These are phyloP conservation scores for Girardinichthys multiradiatus DNA, from an alignment of 2,113 vertebrate species.

Conservation along the genomic window DNA sequence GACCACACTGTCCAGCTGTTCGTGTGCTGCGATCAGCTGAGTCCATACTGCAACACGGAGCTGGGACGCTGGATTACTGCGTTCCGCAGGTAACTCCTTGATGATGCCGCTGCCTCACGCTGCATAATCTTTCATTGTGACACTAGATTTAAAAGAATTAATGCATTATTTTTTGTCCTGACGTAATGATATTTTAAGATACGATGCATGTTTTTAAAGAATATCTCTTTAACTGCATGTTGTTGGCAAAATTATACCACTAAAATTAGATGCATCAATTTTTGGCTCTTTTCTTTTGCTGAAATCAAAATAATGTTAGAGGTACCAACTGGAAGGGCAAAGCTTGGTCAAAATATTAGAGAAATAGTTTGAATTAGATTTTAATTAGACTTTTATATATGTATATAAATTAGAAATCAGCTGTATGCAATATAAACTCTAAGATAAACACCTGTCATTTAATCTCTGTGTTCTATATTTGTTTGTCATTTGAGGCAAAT, in stretches of 20 bases:
- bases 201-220: too few species aligned
- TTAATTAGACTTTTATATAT: not conserved
- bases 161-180: not conserved
- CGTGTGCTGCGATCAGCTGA: slow-evolving; percentile 73
- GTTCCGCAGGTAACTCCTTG: slow-evolving; percentile 76
- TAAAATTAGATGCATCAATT: not conserved
- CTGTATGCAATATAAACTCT: not conserved
- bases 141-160: not conserved
- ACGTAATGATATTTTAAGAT: not conserved
- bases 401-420: too few species aligned
- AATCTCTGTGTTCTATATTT: not conserved
- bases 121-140: not conserved
- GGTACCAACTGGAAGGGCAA: not conserved
- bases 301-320: not conserved
- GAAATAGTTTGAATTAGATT: not conserved
- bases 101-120: not conserved
- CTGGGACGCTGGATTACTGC: slow-evolving; percentile 84
- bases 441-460: not conserved
- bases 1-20: slow-evolving; percentile 84
- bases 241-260: not conserved
- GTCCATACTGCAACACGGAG: slow-evolving; percentile 75
- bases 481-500: not conserved
- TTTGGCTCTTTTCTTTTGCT: not conserved
- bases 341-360: not conserved
- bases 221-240: not conserved